Percentiles rank a stretch among this genome's conserved stretches.
These are phyloP conservation scores for Montipora capricornis DNA, from an alignment of 64 coral and sea anemone species.

Conservation along the genomic window DNA sequence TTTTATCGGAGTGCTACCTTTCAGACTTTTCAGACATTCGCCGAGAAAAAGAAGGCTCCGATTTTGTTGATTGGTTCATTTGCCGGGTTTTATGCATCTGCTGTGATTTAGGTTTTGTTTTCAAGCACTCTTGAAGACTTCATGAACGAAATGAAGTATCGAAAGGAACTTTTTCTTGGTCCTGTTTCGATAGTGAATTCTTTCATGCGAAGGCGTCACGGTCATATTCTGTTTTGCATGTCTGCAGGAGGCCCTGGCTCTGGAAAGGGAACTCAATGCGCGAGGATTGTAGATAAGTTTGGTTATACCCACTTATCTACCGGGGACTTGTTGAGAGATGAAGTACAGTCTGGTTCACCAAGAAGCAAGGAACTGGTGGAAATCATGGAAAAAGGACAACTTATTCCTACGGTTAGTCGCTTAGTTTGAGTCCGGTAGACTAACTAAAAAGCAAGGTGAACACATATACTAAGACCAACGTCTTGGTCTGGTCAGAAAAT, in stretches of 20 bases:
- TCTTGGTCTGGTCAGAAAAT: too few relatives aligned
- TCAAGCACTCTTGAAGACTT: too few relatives aligned
- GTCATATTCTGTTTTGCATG: background rate
- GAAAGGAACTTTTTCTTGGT: background rate
- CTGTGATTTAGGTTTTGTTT: too few relatives aligned
- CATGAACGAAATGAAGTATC: background rate
- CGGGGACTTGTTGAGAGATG: slow-evolving; percentile 86
- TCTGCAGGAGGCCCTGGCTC: slow-evolving; percentile 87
- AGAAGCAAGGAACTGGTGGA: slow-evolving; percentile 79
- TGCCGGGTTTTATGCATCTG: too few relatives aligned
- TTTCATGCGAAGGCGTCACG: background rate
- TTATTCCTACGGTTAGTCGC: slow-evolving; percentile 86
- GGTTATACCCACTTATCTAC: slow-evolving; percentile 92
- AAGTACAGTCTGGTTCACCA: slow-evolving; percentile 84
- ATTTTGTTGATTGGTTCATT: too few relatives aligned
- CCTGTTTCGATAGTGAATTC: background rate
- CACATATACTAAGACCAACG: too few relatives aligned
- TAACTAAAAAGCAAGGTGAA: background rate
- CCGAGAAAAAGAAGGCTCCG: too few relatives aligned
- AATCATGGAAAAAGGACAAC: slow-evolving; percentile 95
- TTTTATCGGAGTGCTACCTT: too few relatives aligned
- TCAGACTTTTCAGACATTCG: too few relatives aligned
- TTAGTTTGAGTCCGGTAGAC: background rate
- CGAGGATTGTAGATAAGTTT: slow-evolving; percentile 85
- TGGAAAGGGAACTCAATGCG: slow-evolving; percentile 96